phyloP scores from a whole-genome alignment of 2,888 invertebrate species.

The Rugalucina vietnamica region DNA sequence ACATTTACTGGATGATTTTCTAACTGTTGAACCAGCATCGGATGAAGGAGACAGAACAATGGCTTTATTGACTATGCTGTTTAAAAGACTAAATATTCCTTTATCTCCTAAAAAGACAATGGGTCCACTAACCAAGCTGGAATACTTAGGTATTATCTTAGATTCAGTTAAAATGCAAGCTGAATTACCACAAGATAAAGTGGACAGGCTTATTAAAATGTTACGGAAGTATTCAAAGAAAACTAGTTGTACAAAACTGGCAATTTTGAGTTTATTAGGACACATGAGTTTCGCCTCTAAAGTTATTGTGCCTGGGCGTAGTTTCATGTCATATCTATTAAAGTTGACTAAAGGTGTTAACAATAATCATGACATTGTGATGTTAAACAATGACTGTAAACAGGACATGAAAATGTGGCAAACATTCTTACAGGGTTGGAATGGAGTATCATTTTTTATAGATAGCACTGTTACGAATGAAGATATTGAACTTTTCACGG shows the following conservation, averaged over 20 bases:
- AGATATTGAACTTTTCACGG: not conserved
- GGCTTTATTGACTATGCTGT: constrained; percentile 17
- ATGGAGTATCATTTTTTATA: not conserved
- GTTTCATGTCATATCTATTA: constrained; percentile 29
- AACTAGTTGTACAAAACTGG: not conserved
- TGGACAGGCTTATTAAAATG: not conserved
- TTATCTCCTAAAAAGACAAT: constrained; percentile 24
- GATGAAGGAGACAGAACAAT: constrained; percentile 5
- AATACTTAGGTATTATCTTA: constrained; percentile 40
- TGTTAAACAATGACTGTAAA: not conserved
- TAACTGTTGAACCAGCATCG: too few species aligned
- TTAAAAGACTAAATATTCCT: constrained; percentile 22
- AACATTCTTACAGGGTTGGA: not conserved
- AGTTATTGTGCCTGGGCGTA: not conserved
- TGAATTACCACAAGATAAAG: not conserved
- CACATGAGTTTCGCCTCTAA: not conserved
- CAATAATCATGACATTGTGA: not conserved
- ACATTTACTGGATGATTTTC: too few species aligned
- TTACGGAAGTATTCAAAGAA: not conserved
- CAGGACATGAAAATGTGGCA: not conserved
- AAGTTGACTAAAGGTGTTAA: not conserved
- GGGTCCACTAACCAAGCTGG: constrained; percentile 16
- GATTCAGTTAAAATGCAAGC: constrained; percentile 31
- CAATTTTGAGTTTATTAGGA: not conserved
- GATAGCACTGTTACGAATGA: not conserved